phyloP scores from a whole-genome alignment of 2,888 invertebrate species.

The Fabriciana adippe region DNA sequence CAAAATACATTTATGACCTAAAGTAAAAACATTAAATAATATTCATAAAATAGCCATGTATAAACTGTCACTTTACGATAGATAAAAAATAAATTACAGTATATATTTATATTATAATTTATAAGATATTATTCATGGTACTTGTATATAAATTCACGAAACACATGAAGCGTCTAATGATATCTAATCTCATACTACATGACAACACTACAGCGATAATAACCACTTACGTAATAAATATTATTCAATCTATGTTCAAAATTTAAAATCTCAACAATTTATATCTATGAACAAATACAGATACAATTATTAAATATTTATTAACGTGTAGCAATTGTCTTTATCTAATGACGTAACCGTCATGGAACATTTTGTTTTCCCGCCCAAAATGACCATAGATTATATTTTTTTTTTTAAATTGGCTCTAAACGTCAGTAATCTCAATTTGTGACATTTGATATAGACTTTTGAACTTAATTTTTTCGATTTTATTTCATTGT shows the following conservation, averaged over 20 bases:
- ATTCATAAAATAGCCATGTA: slow-evolving; percentile 42
- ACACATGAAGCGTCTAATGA: slow-evolving; percentile 40
- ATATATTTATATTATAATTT: slow-evolving; percentile 12
- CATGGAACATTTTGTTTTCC: slow-evolving; percentile 1
- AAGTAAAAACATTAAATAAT: slow-evolving; percentile 44
- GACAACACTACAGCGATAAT: slow-evolving; percentile 31
- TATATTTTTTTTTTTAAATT: neutral
- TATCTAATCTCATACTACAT: slow-evolving; percentile 35
- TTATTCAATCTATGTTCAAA: slow-evolving; percentile 13
- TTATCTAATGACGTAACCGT: neutral
- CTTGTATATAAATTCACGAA: slow-evolving; percentile 24
- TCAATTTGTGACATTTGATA: slow-evolving; percentile 8
- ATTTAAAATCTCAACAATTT: slow-evolving; percentile 11
- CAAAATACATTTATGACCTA: slow-evolving; percentile 51
- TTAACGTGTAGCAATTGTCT: slow-evolving; percentile 7
- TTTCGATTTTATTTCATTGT: neutral
- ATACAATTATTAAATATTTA: slow-evolving; percentile 4
- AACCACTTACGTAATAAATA: slow-evolving; percentile 6
- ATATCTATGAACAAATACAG: neutral
- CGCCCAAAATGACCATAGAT: slow-evolving; percentile 10
- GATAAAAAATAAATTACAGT: slow-evolving; percentile 34
- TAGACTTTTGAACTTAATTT: neutral
- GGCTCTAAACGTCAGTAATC: neutral
- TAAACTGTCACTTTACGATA: slow-evolving; percentile 34
- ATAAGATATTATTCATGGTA: slow-evolving; percentile 13